phyloP scores from a whole-genome alignment of 2,797 vertebrate genomes.

The Microcaecilia unicolor region DNA sequence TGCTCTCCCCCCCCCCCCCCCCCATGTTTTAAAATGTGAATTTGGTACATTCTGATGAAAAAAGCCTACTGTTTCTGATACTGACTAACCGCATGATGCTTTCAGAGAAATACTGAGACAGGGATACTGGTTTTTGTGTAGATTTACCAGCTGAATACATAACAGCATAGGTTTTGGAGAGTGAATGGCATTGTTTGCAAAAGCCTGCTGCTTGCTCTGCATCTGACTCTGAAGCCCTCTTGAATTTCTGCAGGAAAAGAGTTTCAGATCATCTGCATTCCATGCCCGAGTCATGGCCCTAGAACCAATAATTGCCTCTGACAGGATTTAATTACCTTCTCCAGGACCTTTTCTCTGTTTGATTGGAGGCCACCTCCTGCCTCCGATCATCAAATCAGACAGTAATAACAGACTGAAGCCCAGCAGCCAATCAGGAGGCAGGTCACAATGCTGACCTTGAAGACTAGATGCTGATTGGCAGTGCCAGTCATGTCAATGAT shows the following conservation, averaged over 20 bases:
- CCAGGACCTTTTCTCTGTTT: conserved; percentile 78
- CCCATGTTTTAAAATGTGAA: no score
- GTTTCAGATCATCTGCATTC: conserved; percentile 77
- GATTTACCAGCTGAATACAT: no score
- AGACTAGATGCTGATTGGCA: conserved; percentile 72
- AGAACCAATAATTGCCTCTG: conserved; percentile 80
- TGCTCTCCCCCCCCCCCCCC: no score
- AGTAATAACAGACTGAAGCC: conserved; percentile 66
- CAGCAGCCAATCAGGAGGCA: conserved; percentile 66
- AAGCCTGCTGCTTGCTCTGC: conserved; percentile 59
- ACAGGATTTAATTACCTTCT: conserved; percentile 85
- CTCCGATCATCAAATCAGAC: conserved; percentile 79
- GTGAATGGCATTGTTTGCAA: conserved; percentile 61
- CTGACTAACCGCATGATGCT: no score
- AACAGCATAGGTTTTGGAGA: no score
- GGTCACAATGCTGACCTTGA: conserved; percentile 71
- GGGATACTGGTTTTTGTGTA: no score
- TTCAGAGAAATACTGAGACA: no score
- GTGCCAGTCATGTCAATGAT: conserved; percentile 67
- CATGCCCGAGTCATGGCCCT: conserved; percentile 70
- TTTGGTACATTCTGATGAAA: no score
- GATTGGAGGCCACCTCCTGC: conserved; percentile 72
- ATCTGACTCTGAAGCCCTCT: conserved; percentile 61
- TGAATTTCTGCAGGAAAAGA: conserved; percentile 67
- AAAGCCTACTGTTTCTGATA: no score